These are phyloP conservation scores for Deilephila porcellus DNA, from an alignment of 2,888 invertebrate genomes.

Conservation along the genomic window DNA sequence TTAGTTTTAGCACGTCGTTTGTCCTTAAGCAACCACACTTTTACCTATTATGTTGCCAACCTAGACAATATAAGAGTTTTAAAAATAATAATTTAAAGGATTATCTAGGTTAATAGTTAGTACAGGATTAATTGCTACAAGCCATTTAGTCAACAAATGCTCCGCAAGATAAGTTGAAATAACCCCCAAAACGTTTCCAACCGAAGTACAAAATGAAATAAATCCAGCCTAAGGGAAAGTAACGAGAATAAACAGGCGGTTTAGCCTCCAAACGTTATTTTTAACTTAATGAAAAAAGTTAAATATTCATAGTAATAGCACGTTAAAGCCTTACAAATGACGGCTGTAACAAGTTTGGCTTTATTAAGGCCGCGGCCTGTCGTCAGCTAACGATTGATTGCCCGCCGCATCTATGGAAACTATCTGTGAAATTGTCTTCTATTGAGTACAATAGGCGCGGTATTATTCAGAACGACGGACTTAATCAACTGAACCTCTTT, in stretches of 20 bases:
- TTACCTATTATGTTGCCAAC: too few relatives aligned
- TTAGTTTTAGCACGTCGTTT: too few relatives aligned
- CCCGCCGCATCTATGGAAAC: conserved; percentile 22
- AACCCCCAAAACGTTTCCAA: not conserved
- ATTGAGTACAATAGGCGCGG: conserved; percentile 9
- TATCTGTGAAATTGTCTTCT: conserved; percentile 24
- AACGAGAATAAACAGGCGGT: conserved; percentile 15
- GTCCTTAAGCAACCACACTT: too few relatives aligned
- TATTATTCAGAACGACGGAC: conserved; percentile 2
- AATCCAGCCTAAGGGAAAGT: not conserved
- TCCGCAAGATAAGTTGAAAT: not conserved
- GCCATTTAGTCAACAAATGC: not conserved
- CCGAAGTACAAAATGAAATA: conserved; percentile 16
- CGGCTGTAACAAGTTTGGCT: conserved; percentile 36
- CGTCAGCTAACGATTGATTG: conserved; percentile 42
- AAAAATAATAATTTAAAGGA: too few relatives aligned
- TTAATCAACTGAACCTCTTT: not conserved
- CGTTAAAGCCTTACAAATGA: conserved; percentile 38
- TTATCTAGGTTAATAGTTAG: too few relatives aligned
- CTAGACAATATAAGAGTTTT: too few relatives aligned
- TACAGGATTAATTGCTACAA: not conserved
- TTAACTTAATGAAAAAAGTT: conserved; percentile 46
- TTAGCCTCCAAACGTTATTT: conserved; percentile 28
- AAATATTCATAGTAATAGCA: conserved; percentile 43
- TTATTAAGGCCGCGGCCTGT: conserved; percentile 38